A percentile compares a stretch with the other conserved stretches of the same genome.
Conservation (phyloP, 2,113 vertebrate species). For the Chunga burmeisteri region DNA sequence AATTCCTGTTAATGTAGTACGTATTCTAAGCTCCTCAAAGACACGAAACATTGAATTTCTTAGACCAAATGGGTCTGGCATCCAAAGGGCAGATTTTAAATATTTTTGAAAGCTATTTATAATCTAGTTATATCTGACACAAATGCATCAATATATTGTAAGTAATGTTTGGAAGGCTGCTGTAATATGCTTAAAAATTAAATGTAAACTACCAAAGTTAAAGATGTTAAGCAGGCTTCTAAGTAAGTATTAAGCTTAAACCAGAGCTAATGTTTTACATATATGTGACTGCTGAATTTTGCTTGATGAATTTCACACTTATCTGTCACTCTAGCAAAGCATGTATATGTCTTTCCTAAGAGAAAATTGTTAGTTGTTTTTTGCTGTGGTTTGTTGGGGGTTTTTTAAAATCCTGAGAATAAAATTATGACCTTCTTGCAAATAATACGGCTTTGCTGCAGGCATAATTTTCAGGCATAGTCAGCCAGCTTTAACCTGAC, state of each 20-base stretch:
- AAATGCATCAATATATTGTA: slow-evolving; percentile 28
- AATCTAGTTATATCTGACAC: slow-evolving; percentile 8
- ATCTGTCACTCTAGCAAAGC: background rate
- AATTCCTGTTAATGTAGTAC: slow-evolving; percentile 39
- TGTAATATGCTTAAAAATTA: background rate
- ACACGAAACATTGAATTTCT: background rate
- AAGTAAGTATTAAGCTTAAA: background rate
- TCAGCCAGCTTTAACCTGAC: background rate
- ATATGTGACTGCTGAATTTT: slow-evolving; percentile 3
- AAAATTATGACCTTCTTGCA: background rate
- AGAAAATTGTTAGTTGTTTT: background rate
- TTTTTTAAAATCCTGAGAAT: background rate
- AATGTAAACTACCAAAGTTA: slow-evolving; percentile 42
- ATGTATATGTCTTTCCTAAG: background rate
- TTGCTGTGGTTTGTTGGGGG: background rate
- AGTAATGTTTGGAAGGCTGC: background rate
- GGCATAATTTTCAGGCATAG: background rate
- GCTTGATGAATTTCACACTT: slow-evolving; percentile 43
- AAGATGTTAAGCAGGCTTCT: slow-evolving; percentile 23
- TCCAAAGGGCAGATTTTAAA: slow-evolving; percentile 41
- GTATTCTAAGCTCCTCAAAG: slow-evolving; percentile 34
- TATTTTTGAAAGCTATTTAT: slow-evolving; percentile 36
- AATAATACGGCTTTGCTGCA: background rate
- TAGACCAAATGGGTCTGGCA: background rate
- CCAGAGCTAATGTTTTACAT: background rate